Base-by-base conservation (phyloP, 1,140 invertebrate species). In the Ganaspis sp. region DNA sequence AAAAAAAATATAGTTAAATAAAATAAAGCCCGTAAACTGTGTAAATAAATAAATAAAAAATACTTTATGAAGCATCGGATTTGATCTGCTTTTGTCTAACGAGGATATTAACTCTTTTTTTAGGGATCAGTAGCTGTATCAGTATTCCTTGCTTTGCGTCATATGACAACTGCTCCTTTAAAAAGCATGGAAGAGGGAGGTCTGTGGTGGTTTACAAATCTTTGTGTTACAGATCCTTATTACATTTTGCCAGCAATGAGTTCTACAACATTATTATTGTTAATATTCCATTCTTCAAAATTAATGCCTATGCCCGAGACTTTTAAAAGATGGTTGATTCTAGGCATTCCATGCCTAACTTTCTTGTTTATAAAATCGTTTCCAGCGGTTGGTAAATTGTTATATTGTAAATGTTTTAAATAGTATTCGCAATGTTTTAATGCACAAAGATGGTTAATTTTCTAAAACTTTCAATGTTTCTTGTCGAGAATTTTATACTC, bases 201-300 rank as follows among this genome's bases (percentile, higher is more conserved):
- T 2, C 77, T 98, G 0, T 94, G 93, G 72, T 99, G 98, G 98
- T 98, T 99, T 88, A 92, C 93, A 0, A 97, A 99, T 93, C 93
- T 99, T n/a, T 98, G 97, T 3, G 82, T 97, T 9, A 90, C 95
- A 26, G 98, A 99, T 92, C 98, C 97, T 11, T 97, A 93, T 88
- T 99, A 95, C 85, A 76, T 96, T 23, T 89, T 99, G 73, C 98
- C 98, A 6, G 2, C 98, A 0, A 91, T 98, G 49, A 98, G 97
- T 1, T 94, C 94, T 89, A 84, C 92, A 1, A 98, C 97, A 9
- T 87, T 99, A 77, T 97, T 0, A 90, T 26, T 64, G 4, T n/a
- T 64, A 29, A 1, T 64, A 4, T 15, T 15, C 11, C 15, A 12
- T 6, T 15, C 58, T 26, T 12, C 26, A 26, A 64, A 64, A 34